Evolutionary conservation across 2,113 vertebrate genomes (phyloP).

Genomic region (Grus americana): DNA sequence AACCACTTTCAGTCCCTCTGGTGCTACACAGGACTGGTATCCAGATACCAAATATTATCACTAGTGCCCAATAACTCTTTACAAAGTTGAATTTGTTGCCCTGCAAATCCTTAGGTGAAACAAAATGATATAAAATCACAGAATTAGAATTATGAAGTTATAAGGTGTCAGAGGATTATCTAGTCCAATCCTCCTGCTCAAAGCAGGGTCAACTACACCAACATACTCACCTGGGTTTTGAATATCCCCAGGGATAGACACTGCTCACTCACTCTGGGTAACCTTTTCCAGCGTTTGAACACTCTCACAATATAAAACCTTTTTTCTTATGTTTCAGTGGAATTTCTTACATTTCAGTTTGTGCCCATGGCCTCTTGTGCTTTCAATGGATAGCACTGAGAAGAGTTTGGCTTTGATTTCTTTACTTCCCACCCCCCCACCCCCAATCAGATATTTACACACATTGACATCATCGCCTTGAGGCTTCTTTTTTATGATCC

Average conservation of each 20-base stretch:
- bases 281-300: not conserved
- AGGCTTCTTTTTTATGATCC: not conserved
- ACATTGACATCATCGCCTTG: not conserved
- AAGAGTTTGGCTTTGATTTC: not conserved
- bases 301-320: not conserved
- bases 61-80: not conserved
- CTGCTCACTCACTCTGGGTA: not conserved
- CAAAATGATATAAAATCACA: not conserved
- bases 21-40: not conserved
- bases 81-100: not conserved
- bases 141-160: not conserved
- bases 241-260: not conserved
- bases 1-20: not conserved
- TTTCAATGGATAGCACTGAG: not conserved
- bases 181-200: not conserved
- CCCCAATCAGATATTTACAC: not conserved
- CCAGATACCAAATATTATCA: not conserved
- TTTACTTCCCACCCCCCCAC: not conserved
- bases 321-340: not conserved
- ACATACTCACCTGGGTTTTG: not conserved
- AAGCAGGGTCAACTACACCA: not conserved
- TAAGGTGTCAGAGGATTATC: not conserved
- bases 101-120: not conserved
- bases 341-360: not conserved
- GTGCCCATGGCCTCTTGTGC: not conserved